phyloP scores from a whole-genome alignment of 2,797 vertebrate genomes.

The Tapera naevia region DNA sequence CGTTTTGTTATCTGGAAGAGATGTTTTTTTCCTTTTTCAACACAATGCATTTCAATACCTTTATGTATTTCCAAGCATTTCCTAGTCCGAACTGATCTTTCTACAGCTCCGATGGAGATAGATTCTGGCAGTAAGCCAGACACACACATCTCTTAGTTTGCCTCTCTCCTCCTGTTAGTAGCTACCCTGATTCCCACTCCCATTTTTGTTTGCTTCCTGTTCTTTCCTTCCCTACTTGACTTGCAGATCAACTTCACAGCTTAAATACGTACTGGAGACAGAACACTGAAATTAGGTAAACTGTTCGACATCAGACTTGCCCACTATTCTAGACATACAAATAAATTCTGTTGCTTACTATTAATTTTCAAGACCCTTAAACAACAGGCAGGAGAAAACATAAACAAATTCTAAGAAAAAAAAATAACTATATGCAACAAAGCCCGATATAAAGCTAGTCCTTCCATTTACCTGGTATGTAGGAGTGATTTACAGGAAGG shows the following conservation, averaged over 20 bases:
- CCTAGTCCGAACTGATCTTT: background rate
- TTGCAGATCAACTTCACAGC: background rate
- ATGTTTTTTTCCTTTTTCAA: background rate
- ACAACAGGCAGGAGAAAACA: background rate
- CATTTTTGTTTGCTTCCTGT: background rate
- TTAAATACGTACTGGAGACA: background rate
- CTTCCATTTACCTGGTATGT: background rate
- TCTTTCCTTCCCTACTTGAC: background rate
- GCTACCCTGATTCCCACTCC: background rate
- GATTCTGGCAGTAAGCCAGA: background rate
- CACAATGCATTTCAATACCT: background rate
- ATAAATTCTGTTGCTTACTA: background rate
- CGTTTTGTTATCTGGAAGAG: constrained; percentile 82
- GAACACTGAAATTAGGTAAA: background rate
- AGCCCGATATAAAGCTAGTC: background rate
- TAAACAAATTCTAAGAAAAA: background rate
- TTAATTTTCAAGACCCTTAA: background rate
- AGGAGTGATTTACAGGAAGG: background rate
- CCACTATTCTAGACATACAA: background rate
- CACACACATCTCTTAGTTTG: background rate
- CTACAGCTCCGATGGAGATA: background rate
- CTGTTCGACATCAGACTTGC: background rate
- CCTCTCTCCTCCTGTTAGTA: background rate
- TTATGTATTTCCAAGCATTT: background rate
- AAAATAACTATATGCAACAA: background rate